Percentiles rank a stretch among this genome's conserved stretches.
Conservation (phyloP, 1,140 invertebrate species). For the Nasonia vitripennis region DNA sequence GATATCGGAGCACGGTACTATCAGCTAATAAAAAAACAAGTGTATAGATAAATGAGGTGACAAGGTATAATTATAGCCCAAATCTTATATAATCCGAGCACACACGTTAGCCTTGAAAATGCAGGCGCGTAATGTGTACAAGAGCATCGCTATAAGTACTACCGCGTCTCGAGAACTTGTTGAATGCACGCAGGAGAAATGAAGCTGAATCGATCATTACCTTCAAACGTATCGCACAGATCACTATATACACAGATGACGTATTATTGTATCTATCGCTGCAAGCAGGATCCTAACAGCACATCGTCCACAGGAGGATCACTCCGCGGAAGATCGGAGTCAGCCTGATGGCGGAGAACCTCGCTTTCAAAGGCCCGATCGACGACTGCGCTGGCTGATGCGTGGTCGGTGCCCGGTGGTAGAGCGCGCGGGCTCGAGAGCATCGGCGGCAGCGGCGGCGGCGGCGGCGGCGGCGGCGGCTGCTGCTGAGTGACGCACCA, state of each 20-base stretch:
- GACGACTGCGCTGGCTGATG: not conserved
- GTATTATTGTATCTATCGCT: too few species aligned
- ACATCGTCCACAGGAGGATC: not conserved
- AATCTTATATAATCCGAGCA: not conserved
- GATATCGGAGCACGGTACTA: too few species aligned
- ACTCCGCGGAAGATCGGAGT: not conserved
- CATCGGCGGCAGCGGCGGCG: too few species aligned
- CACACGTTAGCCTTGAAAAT: too few species aligned
- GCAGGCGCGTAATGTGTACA: too few species aligned
- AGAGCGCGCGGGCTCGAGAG: not conserved
- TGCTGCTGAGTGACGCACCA: not conserved
- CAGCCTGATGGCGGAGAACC: not conserved
- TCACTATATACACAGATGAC: too few species aligned
- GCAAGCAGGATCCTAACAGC: not conserved
- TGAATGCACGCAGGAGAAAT: not conserved
- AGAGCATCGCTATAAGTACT: too few species aligned
- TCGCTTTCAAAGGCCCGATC: not conserved
- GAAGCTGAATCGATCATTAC: not conserved
- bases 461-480: too few species aligned
- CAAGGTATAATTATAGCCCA: not conserved
- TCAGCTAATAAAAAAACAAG: too few species aligned
- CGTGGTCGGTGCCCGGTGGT: too few species aligned
- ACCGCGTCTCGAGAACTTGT: not conserved
- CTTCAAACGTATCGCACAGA: not conserved
- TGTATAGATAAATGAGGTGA: too few species aligned